These are phyloP conservation scores for Chloebia gouldiae DNA, from an alignment of 2,113 vertebrate species.

Conservation along the genomic window DNA sequence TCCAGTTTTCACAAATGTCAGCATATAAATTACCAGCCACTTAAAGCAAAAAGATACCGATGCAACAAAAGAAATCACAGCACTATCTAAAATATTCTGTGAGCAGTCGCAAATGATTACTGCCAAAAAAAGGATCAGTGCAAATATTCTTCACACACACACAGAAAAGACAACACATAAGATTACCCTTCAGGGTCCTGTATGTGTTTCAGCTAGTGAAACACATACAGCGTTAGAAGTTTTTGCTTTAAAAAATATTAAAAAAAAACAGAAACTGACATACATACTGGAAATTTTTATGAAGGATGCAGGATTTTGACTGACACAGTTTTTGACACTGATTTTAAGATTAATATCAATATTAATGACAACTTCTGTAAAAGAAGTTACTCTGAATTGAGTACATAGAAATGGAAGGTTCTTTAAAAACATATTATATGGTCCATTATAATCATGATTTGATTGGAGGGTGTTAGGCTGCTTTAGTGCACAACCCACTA, in stretches of 20 bases:
- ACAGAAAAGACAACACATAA: not conserved
- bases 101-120: not conserved
- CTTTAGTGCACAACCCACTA: not conserved
- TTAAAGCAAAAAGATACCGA: not conserved
- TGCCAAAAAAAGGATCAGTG: not conserved
- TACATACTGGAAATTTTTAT: not conserved
- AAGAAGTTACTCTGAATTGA: not conserved
- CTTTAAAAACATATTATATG: not conserved
- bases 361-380: not conserved
- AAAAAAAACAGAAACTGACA: not conserved
- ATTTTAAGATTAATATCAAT: not conserved
- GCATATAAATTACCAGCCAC: not conserved
- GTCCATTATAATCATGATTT: not conserved
- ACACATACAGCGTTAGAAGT: too few species aligned
- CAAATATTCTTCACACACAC: not conserved
- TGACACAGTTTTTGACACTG: not conserved
- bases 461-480: not conserved
- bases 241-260: not conserved
- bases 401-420: not conserved
- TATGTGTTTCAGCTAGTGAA: not conserved
- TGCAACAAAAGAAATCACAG: not conserved
- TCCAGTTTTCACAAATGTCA: not conserved
- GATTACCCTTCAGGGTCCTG: not conserved
- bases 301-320: not conserved
- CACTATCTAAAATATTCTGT: not conserved